Evolutionary conservation across 2,888 invertebrate genomes (phyloP).

Genomic region (Laspeyria flexula): DNA sequence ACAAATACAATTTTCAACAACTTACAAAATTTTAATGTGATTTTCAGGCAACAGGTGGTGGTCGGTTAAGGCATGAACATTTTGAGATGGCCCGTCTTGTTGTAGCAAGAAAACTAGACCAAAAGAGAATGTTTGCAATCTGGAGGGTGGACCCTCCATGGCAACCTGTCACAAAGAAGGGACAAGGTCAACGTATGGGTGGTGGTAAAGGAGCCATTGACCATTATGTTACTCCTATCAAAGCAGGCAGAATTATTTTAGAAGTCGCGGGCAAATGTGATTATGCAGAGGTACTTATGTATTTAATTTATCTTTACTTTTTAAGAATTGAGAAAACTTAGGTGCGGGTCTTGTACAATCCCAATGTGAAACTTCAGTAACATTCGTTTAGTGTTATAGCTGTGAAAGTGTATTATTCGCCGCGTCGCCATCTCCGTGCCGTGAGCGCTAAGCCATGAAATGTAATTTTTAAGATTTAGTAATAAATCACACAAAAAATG

Average conservation of each 20-base stretch:
- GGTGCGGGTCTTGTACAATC: no score
- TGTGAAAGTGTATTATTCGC: no score
- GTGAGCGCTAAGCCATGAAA: no score
- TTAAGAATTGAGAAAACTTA: no score
- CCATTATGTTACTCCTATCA: conserved; percentile 97
- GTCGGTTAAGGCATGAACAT: conserved; percentile 92
- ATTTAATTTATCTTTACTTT: no score
- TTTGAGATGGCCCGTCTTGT: conserved; percentile 95
- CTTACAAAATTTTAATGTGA: no score
- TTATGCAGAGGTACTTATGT: conserved; percentile 89
- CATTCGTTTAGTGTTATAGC: no score
- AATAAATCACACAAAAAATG: no score
- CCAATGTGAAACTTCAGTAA: no score
- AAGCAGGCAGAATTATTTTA: conserved; percentile 95
- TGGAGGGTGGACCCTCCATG: conserved; percentile 98
- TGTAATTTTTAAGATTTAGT: no score
- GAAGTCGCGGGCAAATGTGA: conserved; percentile 97
- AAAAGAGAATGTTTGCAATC: conserved; percentile 94
- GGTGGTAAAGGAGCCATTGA: conserved; percentile 98
- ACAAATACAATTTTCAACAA: no score
- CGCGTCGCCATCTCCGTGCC: no score
- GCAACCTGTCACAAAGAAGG: conserved; percentile 97
- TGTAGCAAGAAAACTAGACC: conserved; percentile 92
- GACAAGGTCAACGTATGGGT: conserved; percentile 96
- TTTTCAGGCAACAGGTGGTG: conserved; percentile 93